phyloP scores from a whole-genome alignment of 2,797 vertebrate species.

The Octomys mimax region DNA sequence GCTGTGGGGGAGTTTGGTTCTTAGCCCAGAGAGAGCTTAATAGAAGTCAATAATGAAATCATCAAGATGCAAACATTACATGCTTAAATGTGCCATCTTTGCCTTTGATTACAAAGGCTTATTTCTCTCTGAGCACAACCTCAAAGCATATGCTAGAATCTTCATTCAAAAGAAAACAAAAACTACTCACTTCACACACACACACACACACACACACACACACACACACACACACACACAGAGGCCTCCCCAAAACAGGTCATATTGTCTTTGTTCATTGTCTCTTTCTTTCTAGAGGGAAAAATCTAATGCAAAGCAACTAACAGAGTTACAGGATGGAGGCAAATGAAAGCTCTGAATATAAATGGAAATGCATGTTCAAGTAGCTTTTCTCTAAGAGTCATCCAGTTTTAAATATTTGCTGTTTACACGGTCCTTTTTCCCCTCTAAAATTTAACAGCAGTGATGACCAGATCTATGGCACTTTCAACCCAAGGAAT shows the following conservation, averaged over 20 bases:
- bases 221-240: neutral
- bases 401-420: neutral
- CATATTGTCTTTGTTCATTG: neutral
- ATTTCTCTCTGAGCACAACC: constrained; percentile 39
- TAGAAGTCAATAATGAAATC: constrained; percentile 83
- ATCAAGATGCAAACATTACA: constrained; percentile 74
- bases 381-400: neutral
- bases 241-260: neutral
- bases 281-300: constrained; percentile 51
- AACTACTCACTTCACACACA: neutral
- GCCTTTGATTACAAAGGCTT: constrained; percentile 64
- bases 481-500: neutral
- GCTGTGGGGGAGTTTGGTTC: constrained; percentile 81
- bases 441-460: neutral
- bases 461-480: neutral
- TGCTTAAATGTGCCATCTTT: constrained; percentile 62
- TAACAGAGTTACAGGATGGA: neutral
- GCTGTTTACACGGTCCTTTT: neutral
- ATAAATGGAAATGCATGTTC: neutral
- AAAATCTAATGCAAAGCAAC: constrained; percentile 21
- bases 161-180: constrained; percentile 50
- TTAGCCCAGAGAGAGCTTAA: constrained; percentile 82
- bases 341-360: neutral
- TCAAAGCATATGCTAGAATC: neutral
- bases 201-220: neutral